Conservation (phyloP, 2,888 invertebrate genomes). For the Ormyrus pomaceus region DNA sequence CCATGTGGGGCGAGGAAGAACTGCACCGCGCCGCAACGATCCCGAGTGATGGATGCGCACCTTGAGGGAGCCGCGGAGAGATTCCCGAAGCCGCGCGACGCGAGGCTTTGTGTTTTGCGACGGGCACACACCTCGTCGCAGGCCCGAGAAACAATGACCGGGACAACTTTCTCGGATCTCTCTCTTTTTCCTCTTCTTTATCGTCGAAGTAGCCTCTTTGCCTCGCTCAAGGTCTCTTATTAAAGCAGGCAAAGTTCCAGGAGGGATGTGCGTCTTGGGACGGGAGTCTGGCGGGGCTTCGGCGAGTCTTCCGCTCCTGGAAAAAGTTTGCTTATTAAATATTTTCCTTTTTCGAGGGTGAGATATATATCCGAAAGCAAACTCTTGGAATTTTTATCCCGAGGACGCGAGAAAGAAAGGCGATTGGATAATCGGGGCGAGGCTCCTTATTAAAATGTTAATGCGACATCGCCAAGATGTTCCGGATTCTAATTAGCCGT, state of each 20-base stretch:
- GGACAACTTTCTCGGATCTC: background rate
- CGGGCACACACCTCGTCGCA: background rate
- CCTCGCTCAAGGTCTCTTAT: constrained; percentile 2
- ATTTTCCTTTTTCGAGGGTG: constrained; percentile 18
- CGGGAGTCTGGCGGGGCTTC: too few relatives aligned
- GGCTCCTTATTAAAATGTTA: constrained; percentile 3
- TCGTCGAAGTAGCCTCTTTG: background rate
- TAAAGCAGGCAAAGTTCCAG: constrained; percentile 16
- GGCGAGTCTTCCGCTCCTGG: background rate
- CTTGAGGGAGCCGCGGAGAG: background rate
- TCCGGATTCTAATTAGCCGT: constrained; percentile 14
- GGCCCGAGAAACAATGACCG: constrained; percentile 1
- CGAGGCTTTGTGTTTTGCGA: constrained; percentile 16
- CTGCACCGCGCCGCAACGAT: too few relatives aligned
- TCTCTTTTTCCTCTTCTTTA: too few relatives aligned
- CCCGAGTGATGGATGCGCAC: background rate
- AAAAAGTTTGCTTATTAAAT: constrained; percentile 47
- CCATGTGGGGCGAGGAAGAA: constrained; percentile 2
- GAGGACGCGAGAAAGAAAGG: background rate
- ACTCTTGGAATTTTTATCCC: constrained; percentile 18
- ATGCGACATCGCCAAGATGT: background rate
- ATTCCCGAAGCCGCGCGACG: background rate
- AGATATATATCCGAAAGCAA: constrained; percentile 1
- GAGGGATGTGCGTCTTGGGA: too few relatives aligned
- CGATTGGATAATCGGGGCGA: background rate